phyloP scores from a whole-genome alignment of 1,140 invertebrate species.

The Mycetomoellerius zeteki region DNA sequence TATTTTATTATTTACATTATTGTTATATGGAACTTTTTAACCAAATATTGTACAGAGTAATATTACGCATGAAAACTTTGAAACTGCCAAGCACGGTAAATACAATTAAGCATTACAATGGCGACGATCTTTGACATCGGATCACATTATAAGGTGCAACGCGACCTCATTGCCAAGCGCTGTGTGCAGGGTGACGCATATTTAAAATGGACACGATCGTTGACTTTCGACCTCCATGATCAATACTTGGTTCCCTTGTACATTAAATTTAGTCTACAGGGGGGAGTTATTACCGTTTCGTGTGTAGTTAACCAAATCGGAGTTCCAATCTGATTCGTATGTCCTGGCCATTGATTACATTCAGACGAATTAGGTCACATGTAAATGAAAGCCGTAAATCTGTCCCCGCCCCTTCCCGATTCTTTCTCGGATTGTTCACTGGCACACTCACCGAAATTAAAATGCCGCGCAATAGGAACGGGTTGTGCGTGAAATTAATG shows the following conservation, averaged over 20 bases:
- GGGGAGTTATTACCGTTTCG: constrained; percentile 75
- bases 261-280: constrained; percentile 74
- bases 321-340: constrained; percentile 74
- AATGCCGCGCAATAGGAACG: constrained; percentile 13
- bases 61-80: constrained; percentile 27
- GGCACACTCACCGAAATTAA: constrained; percentile 64
- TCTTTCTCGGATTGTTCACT: constrained; percentile 69
- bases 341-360: constrained; percentile 75
- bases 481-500: constrained; percentile 47
- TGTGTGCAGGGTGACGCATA: constrained; percentile 51
- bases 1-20: neutral
- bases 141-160: constrained; percentile 51
- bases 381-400: constrained; percentile 78
- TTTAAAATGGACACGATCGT: constrained; percentile 69
- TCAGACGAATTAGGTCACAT: constrained; percentile 76
- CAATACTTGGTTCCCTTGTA: constrained; percentile 56
- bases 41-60: constrained; percentile 5
- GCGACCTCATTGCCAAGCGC: constrained; percentile 46
- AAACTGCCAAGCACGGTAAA: constrained; percentile 18
- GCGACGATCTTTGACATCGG: constrained; percentile 43
- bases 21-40: neutral
- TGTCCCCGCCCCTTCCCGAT: constrained; percentile 48
- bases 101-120: constrained; percentile 52
- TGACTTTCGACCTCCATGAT: constrained; percentile 73
- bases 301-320: constrained; percentile 76